Evolutionary conservation across 2,113 vertebrate species (phyloP), one percentile per base, ranked within the genome.

Genomic region (Herpailurus yagouaroundi): DNA sequence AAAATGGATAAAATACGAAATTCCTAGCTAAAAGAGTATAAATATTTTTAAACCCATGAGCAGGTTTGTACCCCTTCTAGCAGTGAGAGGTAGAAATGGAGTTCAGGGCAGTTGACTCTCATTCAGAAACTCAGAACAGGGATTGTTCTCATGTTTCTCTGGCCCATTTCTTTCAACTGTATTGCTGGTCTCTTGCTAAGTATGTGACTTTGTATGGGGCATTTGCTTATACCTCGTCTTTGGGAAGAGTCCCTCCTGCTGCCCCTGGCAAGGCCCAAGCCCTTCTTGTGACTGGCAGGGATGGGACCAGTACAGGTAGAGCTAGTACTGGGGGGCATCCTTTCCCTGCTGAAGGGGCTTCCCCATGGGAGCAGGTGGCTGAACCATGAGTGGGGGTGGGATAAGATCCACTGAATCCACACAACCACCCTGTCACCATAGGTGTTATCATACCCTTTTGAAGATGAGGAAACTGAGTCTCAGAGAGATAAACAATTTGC

Each of bases 1-100:
- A 23, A 92, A 94, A 68, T 89, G 74, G 41, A 21, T 52, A 60
- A 97, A 77, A 86, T 87, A 12, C 21, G 68, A 73, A 73, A 83
- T 92, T 81, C 69, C 80, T 88, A 88, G 41, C 83, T 93, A 12
- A 77, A 41, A 60, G n/a, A 4, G 14, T n/a, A 31, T 55, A 15
- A 48, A 12, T 88, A 9, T 55, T 90, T 91, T 74, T 60, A 77
- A 95, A 68, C 18, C 31, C 11, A 1, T 73, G 52, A 63, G 64
- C 15, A 77, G 55, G 50, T 92, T 90, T 94, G 18, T 91, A 63
- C 12, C 23, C n/a, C 41, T 87, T 80, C 64, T 60, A 57, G 36
- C 25, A 55, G 57, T 76, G 19, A 82, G 57, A 79, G n/a, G 27
- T 50, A 4, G 45, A 66, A 91, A 29, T 36, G 5, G 15, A 60